These are phyloP conservation scores for Cotesia typhae DNA, from an alignment of 1,140 invertebrate genomes.

Conservation along the genomic window DNA sequence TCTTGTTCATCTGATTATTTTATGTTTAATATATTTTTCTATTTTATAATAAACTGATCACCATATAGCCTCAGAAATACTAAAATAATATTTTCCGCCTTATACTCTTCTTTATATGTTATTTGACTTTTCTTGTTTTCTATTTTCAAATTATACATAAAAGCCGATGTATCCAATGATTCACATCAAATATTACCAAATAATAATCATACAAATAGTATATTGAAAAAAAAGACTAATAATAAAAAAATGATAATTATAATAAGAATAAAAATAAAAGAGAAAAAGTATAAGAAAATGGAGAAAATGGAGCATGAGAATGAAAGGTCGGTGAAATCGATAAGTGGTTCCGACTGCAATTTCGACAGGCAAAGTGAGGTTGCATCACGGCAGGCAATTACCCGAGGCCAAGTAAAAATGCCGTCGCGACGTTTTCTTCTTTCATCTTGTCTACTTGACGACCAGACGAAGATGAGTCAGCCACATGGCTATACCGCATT, in stretches of 20 bases:
- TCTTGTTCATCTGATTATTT: neutral
- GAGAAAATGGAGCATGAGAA: constrained; percentile 14
- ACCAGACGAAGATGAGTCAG: constrained; percentile 40
- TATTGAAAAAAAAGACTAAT: neutral
- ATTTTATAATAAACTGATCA: constrained; percentile 13
- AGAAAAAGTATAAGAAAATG: neutral
- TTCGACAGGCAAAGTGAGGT: constrained; percentile 24
- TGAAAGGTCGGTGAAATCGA: constrained; percentile 17
- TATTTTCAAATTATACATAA: constrained; percentile 5
- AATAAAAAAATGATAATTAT: neutral
- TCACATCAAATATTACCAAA: neutral
- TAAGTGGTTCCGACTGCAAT: constrained; percentile 19
- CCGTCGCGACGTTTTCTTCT: constrained; percentile 13
- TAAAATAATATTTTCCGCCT: neutral
- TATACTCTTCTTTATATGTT: neutral
- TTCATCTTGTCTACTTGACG: constrained; percentile 32
- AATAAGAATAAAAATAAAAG: neutral
- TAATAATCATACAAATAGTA: neutral
- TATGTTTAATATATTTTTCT: neutral
- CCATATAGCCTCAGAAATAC: neutral
- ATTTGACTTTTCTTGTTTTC: constrained; percentile 4
- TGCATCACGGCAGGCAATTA: constrained; percentile 20
- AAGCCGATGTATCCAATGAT: neutral
- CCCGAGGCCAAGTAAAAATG: constrained; percentile 22
- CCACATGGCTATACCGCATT: constrained; percentile 33